Evolutionary conservation across 2,888 invertebrate species (phyloP).

Genomic region (Pinctada fucata): DNA sequence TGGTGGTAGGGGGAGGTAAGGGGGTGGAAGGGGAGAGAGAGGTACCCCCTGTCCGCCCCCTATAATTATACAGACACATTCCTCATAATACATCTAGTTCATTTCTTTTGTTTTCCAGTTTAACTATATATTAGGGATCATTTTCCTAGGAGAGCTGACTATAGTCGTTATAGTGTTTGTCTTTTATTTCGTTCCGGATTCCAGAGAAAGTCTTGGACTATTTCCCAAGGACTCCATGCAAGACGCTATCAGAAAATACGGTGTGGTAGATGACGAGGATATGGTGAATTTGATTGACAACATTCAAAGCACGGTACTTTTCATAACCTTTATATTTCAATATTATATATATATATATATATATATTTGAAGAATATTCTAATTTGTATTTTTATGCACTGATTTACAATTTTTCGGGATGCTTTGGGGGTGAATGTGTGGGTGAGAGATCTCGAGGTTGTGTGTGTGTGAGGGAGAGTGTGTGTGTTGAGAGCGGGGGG

Average conservation of each 20-base stretch:
- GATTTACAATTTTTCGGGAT: no score
- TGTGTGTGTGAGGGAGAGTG: no score
- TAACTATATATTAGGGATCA: slow-evolving; percentile 60
- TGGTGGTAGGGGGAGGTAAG: no score
- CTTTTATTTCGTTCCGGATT: slow-evolving; percentile 70
- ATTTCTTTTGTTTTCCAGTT: slow-evolving; percentile 59
- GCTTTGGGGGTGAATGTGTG: no score
- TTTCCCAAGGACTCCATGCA: slow-evolving; percentile 67
- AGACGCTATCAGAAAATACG: slow-evolving; percentile 70
- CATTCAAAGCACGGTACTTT: slow-evolving; percentile 67
- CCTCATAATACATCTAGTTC: neutral
- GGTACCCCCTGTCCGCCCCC: no score
- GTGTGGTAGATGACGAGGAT: slow-evolving; percentile 67
- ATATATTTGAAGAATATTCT: no score
- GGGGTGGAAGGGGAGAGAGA: no score
- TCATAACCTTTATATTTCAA: neutral
- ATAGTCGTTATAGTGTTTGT: slow-evolving; percentile 68
- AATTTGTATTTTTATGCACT: no score
- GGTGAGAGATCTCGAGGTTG: no score
- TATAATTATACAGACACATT: neutral
- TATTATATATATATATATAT: neutral
- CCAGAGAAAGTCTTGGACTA: slow-evolving; percentile 60
- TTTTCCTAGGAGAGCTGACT: slow-evolving; percentile 68
- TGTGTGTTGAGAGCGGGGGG: no score
- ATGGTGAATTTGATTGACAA: slow-evolving; percentile 71